phyloP scores from a whole-genome alignment of 37 sponge, comb jelly and placozoan genomes.

The Ephydatia muelleri region DNA sequence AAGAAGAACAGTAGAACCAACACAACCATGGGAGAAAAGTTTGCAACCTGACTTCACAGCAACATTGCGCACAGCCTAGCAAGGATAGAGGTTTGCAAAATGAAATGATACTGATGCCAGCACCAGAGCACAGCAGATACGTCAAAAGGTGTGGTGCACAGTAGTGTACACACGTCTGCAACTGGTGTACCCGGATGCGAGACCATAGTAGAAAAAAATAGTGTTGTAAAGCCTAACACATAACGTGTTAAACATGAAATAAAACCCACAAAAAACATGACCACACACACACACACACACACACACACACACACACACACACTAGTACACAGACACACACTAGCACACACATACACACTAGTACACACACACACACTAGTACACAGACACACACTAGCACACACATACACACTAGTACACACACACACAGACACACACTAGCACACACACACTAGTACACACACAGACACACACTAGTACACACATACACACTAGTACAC shows the following conservation, averaged over 20 bases:
- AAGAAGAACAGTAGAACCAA: slow-evolving; percentile 59
- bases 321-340: too few relatives aligned
- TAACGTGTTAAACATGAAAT: too few relatives aligned
- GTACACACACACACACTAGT: not conserved
- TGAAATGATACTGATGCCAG: not conserved
- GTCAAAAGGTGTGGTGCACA: too few relatives aligned
- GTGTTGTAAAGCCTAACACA: too few relatives aligned
- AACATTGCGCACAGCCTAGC: slow-evolving; percentile 26
- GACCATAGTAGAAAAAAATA: too few relatives aligned
- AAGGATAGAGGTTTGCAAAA: not conserved
- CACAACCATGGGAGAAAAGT: slow-evolving; percentile 54
- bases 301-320: too few relatives aligned
- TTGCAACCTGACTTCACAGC: slow-evolving; percentile 48
- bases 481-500: slow-evolving; percentile 22
- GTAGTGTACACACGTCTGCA: too few relatives aligned
- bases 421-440: slow-evolving; percentile 1
- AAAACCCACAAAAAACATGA: too few relatives aligned
- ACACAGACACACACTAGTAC: not conserved
- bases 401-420: slow-evolving; percentile 17
- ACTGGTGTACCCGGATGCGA: too few relatives aligned
- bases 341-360: too few relatives aligned
- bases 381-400: not conserved
- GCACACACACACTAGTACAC: slow-evolving; percentile 2
- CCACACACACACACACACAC: too few relatives aligned
- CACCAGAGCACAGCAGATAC: too few relatives aligned